A percentile compares a stretch with the other conserved stretches of the same genome.
Evolutionary conservation across 2,888 invertebrate genomes (phyloP).

Genomic region (Tholera decimalis): DNA sequence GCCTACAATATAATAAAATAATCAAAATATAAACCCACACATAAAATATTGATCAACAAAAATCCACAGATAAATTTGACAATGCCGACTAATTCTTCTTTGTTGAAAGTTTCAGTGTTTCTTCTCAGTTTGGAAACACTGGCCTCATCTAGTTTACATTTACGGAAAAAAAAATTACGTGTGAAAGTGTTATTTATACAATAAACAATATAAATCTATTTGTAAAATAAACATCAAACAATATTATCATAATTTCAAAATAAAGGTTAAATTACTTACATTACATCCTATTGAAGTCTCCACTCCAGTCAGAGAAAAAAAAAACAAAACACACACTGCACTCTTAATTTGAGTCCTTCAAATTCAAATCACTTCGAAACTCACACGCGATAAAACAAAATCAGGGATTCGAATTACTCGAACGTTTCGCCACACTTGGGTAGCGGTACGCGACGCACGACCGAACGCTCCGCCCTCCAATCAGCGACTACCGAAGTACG

Average conservation of each 20-base stretch:
- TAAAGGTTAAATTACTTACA: constrained; percentile 63
- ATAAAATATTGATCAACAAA: neutral
- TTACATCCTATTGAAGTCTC: constrained; percentile 55
- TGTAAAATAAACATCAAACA: no score
- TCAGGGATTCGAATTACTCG: constrained; percentile 39
- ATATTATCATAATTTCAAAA: no score
- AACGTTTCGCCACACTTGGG: constrained; percentile 44
- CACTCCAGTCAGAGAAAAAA: constrained; percentile 42
- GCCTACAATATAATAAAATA: constrained; percentile 8
- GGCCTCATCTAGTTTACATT: no score
- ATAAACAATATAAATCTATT: no score
- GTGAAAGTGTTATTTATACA: no score
- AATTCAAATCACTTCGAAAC: constrained; percentile 42
- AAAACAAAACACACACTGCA: constrained; percentile 53
- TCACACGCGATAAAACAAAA: constrained; percentile 35
- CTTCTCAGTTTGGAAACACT: no score
- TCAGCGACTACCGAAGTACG: constrained; percentile 52
- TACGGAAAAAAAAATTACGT: no score
- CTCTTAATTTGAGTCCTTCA: constrained; percentile 31
- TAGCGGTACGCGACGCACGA: constrained; percentile 42
- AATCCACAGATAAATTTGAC: constrained; percentile 17
- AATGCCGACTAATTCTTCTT: no score
- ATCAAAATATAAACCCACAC: constrained; percentile 16
- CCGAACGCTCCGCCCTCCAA: constrained; percentile 50
- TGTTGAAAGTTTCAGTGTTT: no score